Base-by-base conservation (phyloP, 2,797 vertebrate species). In the Amazonetta brasiliensis region DNA sequence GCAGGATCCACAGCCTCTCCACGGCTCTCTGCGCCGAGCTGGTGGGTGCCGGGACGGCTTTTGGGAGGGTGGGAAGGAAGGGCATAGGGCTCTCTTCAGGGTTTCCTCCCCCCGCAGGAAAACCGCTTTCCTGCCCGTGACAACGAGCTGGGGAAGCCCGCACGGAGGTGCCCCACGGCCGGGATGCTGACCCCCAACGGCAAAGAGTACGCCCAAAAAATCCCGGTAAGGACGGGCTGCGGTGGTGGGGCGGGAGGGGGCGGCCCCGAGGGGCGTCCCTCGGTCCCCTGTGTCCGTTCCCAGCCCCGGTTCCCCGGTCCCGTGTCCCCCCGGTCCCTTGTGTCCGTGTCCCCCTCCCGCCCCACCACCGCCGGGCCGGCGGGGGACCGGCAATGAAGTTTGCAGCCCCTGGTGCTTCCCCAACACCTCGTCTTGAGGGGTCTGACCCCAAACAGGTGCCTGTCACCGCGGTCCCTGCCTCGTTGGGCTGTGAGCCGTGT, bases 121-220 rank as follows among this genome's bases (percentile, higher is more conserved):
- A 98, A 98, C 56, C 96, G 96, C 93, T 96, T 98, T 84, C 96
- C 98, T 66, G 97, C 98, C 62, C 98, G 97, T 69, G 98, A 97
- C 91, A 98, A 98, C 81, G 97, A 98, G 54, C 95, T 98, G n/a
- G 97, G 98, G 83, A 98, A 96, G 91, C 90, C 97, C 50, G 87
- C 94, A 90, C 98, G 97, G 64, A 98, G 96, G 95, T 99, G 98
- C 94, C 98, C 98, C 95, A 99, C 98, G 8, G 98, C 98, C 44
- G 96, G 92, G 87, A 98, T 98, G 96, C 85, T 97, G 30, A 99
- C 98, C 46, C 98, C 98, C 44, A 98, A 98, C 21, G 98, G 98
- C 93, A 99, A 99, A 79, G 98, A 98, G 79, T 98, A 98, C 6
- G 98, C 98, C 73, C 98, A 98, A 89, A 98, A 98, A 84, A 97